phyloP scores from a whole-genome alignment of 2,888 invertebrate species.

The Zaprionus bogoriensis region DNA sequence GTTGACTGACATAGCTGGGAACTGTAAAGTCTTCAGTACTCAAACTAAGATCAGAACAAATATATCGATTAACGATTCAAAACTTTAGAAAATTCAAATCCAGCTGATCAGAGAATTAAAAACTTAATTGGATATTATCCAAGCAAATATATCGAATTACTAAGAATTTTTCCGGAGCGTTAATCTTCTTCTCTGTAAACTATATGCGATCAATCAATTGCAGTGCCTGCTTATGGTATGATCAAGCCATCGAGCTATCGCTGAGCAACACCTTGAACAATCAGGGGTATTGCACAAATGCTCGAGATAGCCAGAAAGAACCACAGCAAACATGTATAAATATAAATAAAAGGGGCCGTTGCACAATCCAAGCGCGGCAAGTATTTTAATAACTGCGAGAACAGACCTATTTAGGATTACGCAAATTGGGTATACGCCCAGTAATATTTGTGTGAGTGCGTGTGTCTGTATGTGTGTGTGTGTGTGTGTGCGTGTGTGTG shows the following conservation, averaged over 20 bases:
- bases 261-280: background rate
- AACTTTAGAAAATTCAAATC: too few relatives aligned
- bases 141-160: too few relatives aligned
- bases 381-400: constrained; percentile 30
- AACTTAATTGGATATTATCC: too few relatives aligned
- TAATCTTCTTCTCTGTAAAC: too few relatives aligned
- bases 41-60: too few relatives aligned
- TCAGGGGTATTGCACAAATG: background rate
- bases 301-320: background rate
- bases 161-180: too few relatives aligned
- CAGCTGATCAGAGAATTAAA: too few relatives aligned
- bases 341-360: constrained; percentile 12
- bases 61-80: too few relatives aligned
- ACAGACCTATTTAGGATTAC: constrained; percentile 21
- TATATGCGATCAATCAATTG: too few relatives aligned
- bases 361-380: constrained; percentile 34
- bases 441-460: constrained; percentile 33
- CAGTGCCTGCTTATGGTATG: too few relatives aligned
- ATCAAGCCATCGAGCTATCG: background rate
- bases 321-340: background rate
- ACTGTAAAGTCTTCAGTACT: too few relatives aligned
- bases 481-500: constrained; percentile 15
- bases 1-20: too few relatives aligned
- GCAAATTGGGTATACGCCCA: constrained; percentile 67
- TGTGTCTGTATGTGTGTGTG: background rate